Evolutionary conservation across 2,888 invertebrate species (phyloP).

Genomic region (Parnassius glacialis): DNA sequence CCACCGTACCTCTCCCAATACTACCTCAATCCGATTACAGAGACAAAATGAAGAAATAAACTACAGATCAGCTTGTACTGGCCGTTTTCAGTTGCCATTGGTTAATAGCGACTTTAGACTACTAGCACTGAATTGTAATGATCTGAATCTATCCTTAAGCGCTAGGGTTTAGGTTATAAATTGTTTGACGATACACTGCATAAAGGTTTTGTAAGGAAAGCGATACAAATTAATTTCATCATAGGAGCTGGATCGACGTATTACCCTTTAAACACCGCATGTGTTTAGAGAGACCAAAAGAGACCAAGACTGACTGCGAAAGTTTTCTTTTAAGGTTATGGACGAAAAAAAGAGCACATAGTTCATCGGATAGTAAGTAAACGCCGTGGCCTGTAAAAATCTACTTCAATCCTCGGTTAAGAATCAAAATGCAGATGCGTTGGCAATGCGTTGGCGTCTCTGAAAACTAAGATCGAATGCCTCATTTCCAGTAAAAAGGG

Average conservation of each 20-base stretch:
- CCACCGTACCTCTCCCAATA: slow-evolving; percentile 30
- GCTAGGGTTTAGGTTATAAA: slow-evolving; percentile 48
- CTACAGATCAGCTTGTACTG: slow-evolving; percentile 46
- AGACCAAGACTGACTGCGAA: too few species aligned
- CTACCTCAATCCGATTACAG: slow-evolving; percentile 30
- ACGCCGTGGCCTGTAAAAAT: too few species aligned
- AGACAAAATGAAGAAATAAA: slow-evolving; percentile 30
- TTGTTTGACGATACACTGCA: slow-evolving; percentile 36
- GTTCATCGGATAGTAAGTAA: too few species aligned
- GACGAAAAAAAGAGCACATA: too few species aligned
- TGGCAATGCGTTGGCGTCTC: too few species aligned
- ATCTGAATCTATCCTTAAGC: slow-evolving; percentile 49
- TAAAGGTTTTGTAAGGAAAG: slow-evolving; percentile 48
- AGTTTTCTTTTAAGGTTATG: too few species aligned
- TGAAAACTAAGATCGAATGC: too few species aligned
- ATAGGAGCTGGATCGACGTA: slow-evolving; percentile 37
- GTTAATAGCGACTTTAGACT: slow-evolving; percentile 58
- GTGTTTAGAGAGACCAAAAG: slow-evolving; percentile 40
- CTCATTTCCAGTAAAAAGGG: too few species aligned
- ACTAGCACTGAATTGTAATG: slow-evolving; percentile 36
- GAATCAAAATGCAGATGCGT: too few species aligned
- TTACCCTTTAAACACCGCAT: slow-evolving; percentile 12
- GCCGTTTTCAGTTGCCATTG: slow-evolving; percentile 49
- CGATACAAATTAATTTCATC: slow-evolving; percentile 66
- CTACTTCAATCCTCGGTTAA: too few species aligned